Evolutionary conservation across 2,113 vertebrate species (phyloP).

Genomic region (Seriola quinqueradiata): DNA sequence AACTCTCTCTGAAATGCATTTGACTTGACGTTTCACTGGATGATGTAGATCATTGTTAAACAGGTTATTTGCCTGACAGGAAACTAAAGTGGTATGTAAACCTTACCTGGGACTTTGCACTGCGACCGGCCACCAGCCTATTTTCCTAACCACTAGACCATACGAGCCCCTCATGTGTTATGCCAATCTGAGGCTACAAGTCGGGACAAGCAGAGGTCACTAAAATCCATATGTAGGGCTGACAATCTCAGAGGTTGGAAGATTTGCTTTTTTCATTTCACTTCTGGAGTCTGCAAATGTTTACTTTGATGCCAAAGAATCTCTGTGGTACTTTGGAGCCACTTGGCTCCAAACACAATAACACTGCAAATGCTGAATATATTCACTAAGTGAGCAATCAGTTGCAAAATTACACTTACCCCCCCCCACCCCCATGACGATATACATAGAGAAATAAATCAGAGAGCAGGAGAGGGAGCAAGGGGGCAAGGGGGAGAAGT

Average conservation of each 20-base stretch:
- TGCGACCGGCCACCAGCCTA: constrained; percentile 58
- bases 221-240: constrained; percentile 27
- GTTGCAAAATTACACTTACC: constrained; percentile 78
- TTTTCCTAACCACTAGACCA: constrained; percentile 81
- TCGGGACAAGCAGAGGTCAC: constrained; percentile 69
- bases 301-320: constrained; percentile 67
- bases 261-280: constrained; percentile 27
- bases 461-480: constrained; percentile 68
- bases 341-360: constrained; percentile 76
- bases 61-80: constrained; percentile 75
- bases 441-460: constrained; percentile 81
- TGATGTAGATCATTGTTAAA: constrained; percentile 40
- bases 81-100: constrained; percentile 70
- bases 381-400: constrained; percentile 84
- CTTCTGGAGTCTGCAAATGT: constrained; percentile 68
- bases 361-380: constrained; percentile 76
- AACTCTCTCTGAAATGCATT: constrained; percentile 29
- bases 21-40: constrained; percentile 28
- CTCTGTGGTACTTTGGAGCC: constrained; percentile 60
- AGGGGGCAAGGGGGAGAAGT: constrained; percentile 63
- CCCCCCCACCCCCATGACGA: constrained; percentile 70
- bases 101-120: constrained; percentile 61
- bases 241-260: constrained; percentile 32
- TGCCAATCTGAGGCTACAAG: constrained; percentile 51
- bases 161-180: constrained; percentile 46